Conservation (phyloP, 2,888 invertebrate genomes). For the Calliscelio sp. region DNA sequence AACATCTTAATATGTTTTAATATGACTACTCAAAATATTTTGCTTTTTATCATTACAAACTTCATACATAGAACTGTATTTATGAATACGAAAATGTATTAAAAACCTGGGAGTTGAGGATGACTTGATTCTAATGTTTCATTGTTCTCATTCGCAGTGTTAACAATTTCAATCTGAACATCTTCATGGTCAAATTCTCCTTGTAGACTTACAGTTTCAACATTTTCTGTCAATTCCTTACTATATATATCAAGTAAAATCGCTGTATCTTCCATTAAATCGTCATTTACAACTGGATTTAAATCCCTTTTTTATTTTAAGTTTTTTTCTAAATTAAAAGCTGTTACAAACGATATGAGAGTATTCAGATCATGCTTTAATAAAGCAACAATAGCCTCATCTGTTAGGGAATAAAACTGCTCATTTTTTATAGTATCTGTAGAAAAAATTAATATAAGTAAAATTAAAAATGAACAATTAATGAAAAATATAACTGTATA, state of each 20-base stretch:
- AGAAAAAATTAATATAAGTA: background rate
- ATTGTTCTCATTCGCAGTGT: conserved; percentile 8
- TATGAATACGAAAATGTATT: conserved; percentile 10
- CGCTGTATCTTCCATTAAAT: background rate
- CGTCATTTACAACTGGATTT: background rate
- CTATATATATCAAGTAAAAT: no score
- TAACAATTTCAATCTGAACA: background rate
- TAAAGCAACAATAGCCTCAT: conserved; percentile 4
- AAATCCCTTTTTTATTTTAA: conserved; percentile 20
- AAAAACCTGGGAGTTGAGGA: conserved; percentile 24
- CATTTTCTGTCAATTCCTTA: background rate
- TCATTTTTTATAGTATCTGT: conserved; percentile 15
- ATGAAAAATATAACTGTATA: background rate
- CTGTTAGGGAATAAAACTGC: background rate
- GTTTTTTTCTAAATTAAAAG: conserved; percentile 25
- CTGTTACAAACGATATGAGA: conserved; percentile 3
- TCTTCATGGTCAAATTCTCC: conserved; percentile 10
- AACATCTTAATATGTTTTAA: conserved; percentile 4
- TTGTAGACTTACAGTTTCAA: conserved; percentile 3
- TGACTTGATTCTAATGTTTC: conserved; percentile 24
- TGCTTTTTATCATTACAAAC: conserved; percentile 3
- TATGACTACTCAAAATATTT: background rate
- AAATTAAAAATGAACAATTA: conserved; percentile 9
- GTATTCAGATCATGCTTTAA: conserved; percentile 31
- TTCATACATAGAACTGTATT: conserved; percentile 6